Percentiles rank a stretch among this genome's conserved stretches.
These are phyloP conservation scores for Coremacera marginata DNA, from an alignment of 2,888 invertebrate genomes.

Conservation along the genomic window DNA sequence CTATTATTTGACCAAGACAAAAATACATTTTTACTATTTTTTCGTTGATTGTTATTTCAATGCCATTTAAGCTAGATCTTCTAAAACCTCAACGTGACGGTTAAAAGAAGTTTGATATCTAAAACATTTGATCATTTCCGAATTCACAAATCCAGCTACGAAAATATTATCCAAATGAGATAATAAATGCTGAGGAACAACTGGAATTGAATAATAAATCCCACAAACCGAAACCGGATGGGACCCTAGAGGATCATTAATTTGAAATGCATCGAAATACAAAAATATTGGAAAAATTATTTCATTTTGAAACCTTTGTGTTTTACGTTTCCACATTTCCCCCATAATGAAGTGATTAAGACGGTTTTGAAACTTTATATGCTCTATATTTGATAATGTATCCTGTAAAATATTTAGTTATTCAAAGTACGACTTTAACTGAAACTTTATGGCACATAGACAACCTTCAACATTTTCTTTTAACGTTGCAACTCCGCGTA, in stretches of 20 bases:
- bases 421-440: too few relatives aligned
- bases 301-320: slow-evolving; percentile 25
- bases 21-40: slow-evolving; percentile 19
- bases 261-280: slow-evolving; percentile 46
- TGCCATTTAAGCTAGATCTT: slow-evolving; percentile 39
- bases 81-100: slow-evolving; percentile 1
- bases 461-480: slow-evolving; percentile 43
- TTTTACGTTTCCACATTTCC: slow-evolving; percentile 40
- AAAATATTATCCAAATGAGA: slow-evolving; percentile 39
- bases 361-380: slow-evolving; percentile 32
- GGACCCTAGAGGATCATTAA: slow-evolving; percentile 41
- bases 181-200: slow-evolving; percentile 39
- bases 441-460: slow-evolving; percentile 28
- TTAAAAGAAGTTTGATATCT: slow-evolving; percentile 24
- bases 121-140: slow-evolving; percentile 32
- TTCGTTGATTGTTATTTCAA: background rate
- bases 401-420: slow-evolving; percentile 15
- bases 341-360: slow-evolving; percentile 41
- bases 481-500: slow-evolving; percentile 37
- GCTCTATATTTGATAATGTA: slow-evolving; percentile 37
- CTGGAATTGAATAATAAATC: slow-evolving; percentile 45
- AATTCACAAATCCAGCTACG: slow-evolving; percentile 39
- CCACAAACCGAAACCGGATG: slow-evolving; percentile 42
- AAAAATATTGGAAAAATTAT: slow-evolving; percentile 42
- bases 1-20: slow-evolving; percentile 45